phyloP scores from a whole-genome alignment of 2,113 vertebrate species.

The Tonatia bakeri region DNA sequence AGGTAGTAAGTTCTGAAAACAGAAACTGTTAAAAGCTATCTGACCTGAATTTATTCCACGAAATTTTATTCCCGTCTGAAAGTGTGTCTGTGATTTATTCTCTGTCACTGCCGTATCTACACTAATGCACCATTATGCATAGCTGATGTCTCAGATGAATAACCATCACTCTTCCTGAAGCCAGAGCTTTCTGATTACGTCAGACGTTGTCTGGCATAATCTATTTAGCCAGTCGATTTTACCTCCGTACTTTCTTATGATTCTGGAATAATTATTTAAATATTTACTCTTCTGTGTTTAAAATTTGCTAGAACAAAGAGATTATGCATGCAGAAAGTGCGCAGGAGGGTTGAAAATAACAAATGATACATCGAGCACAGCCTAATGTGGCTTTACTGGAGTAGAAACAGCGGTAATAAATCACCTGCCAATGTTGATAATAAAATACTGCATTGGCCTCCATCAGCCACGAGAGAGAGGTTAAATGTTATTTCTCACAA shows the following conservation, averaged over 20 bases:
- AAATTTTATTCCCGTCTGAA: conserved; percentile 65
- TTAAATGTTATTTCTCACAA: conserved; percentile 85
- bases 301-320: conserved; percentile 64
- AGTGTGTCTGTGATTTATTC: conserved; percentile 73
- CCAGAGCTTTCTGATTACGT: conserved; percentile 66
- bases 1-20: conserved; percentile 64
- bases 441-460: conserved; percentile 84
- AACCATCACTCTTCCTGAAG: conserved; percentile 67
- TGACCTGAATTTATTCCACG: conserved; percentile 69
- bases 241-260: conserved; percentile 67
- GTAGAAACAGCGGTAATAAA: conserved; percentile 87
- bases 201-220: conserved; percentile 69
- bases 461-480: conserved; percentile 83
- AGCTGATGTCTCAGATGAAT: conserved; percentile 64
- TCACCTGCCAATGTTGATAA: conserved; percentile 86
- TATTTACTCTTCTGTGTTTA: conserved; percentile 78
- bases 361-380: conserved; percentile 82
- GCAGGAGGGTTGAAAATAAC: conserved; percentile 80
- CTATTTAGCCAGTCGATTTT: conserved; percentile 66
- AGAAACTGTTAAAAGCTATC: conserved; percentile 58
- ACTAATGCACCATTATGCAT: conserved; percentile 68
- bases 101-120: conserved; percentile 53
- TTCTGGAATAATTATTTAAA: conserved; percentile 78
- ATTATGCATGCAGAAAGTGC: conserved; percentile 83
- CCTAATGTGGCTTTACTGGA: conserved; percentile 86